These are phyloP conservation scores for Jordanella pulchra DNA, from an alignment of 2,797 vertebrate species.

Conservation along the genomic window DNA sequence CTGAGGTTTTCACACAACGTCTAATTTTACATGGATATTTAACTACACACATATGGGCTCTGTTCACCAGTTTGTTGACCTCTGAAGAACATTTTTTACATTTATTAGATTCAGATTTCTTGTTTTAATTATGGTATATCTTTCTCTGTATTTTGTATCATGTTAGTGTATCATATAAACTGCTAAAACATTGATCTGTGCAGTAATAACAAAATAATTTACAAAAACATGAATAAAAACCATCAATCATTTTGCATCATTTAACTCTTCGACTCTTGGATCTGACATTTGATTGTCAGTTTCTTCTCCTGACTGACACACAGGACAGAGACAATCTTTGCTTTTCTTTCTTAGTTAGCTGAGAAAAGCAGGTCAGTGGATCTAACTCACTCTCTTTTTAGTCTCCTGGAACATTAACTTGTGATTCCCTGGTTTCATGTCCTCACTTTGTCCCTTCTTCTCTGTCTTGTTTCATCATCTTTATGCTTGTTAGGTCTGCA, in stretches of 20 bases:
- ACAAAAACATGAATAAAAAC: not conserved
- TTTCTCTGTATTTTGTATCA: not conserved
- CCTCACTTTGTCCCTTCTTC: slow-evolving; percentile 32
- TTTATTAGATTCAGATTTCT: not conserved
- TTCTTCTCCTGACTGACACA: slow-evolving; percentile 57
- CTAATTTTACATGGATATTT: not conserved
- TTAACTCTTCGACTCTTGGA: not conserved
- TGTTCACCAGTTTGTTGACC: not conserved
- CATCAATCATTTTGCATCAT: not conserved
- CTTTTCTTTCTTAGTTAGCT: slow-evolving; percentile 47
- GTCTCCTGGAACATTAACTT: slow-evolving; percentile 51
- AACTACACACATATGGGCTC: not conserved
- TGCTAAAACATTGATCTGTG: not conserved
- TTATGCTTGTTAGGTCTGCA: not conserved
- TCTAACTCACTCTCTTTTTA: slow-evolving; percentile 28
- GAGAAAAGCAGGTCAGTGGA: slow-evolving; percentile 70
- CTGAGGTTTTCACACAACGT: not conserved
- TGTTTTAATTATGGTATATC: not conserved
- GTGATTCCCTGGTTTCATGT: slow-evolving; percentile 49
- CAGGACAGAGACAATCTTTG: slow-evolving; percentile 36
- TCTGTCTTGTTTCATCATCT: slow-evolving; percentile 29
- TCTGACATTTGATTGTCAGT: slow-evolving; percentile 44
- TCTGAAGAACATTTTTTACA: not conserved
- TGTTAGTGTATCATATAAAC: not conserved
- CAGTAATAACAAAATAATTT: not conserved